Conservation (phyloP, 2,888 invertebrate species). For the Azorinus chamasolen region DNA sequence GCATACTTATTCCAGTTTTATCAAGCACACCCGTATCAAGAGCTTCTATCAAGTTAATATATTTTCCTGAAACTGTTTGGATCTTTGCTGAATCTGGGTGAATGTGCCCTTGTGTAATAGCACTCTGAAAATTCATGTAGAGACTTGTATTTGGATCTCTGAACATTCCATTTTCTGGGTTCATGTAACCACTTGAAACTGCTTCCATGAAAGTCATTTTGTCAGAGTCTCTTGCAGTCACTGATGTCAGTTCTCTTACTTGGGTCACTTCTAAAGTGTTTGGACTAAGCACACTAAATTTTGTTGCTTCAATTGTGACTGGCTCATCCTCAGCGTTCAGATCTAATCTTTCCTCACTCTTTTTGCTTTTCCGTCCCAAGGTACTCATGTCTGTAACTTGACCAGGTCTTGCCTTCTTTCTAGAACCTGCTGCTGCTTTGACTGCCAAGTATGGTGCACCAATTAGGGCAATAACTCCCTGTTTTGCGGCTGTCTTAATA, state of each 20-base stretch:
- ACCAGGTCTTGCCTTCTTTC: slow-evolving; percentile 7
- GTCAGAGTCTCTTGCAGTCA: slow-evolving; percentile 68
- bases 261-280: slow-evolving; percentile 75
- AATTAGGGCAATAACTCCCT: slow-evolving; percentile 91
- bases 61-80: slow-evolving; percentile 57
- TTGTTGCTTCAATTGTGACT: slow-evolving; percentile 61
- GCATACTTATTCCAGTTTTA: slow-evolving; percentile 66
- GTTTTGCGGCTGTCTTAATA: slow-evolving; percentile 90
- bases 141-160: slow-evolving; percentile 93
- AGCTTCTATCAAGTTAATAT: slow-evolving; percentile 92
- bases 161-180: slow-evolving; percentile 92
- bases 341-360: slow-evolving; percentile 3
- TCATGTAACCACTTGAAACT: slow-evolving; percentile 89
- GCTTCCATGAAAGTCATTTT: slow-evolving; percentile 80
- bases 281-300: slow-evolving; percentile 62
- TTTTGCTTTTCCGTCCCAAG: slow-evolving; percentile 29
- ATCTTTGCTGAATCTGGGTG: slow-evolving; percentile 75
- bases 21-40: slow-evolving; percentile 86
- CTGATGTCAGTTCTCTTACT: slow-evolving; percentile 63
- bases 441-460: slow-evolving; percentile 88
- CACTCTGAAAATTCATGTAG: slow-evolving; percentile 93
- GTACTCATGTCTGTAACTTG: slow-evolving; percentile 52
- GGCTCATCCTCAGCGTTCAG: slow-evolving; percentile 25
- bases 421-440: slow-evolving; percentile 24
- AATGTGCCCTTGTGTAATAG: slow-evolving; percentile 87